Evolutionary conservation across 2,888 invertebrate species (phyloP).

Genomic region (Synergus laeviventris): DNA sequence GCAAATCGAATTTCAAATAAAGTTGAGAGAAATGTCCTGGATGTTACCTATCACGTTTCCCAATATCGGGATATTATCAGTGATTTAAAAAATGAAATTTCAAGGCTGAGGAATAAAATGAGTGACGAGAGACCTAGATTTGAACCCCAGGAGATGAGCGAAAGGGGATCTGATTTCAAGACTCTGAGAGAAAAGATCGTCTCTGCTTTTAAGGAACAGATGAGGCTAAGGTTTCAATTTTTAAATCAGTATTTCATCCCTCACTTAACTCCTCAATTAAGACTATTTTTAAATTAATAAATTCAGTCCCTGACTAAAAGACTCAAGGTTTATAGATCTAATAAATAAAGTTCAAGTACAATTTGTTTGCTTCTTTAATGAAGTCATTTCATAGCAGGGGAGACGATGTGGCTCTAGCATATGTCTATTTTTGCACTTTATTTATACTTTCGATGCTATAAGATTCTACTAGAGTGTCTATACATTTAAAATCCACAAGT

Average conservation of each 20-base stretch:
- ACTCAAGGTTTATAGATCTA: conserved; percentile 25
- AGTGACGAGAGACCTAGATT: conserved; percentile 81
- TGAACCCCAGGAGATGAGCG: conserved; percentile 56
- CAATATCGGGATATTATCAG: conserved; percentile 90
- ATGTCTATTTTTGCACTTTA: conserved; percentile 17
- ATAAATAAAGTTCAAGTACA: conserved; percentile 28
- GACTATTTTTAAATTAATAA: conserved; percentile 19
- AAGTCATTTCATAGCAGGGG: neutral
- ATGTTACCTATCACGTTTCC: conserved; percentile 86
- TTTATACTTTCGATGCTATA: neutral
- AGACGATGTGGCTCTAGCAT: neutral
- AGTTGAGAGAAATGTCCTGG: conserved; percentile 79
- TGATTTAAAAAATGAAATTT: conserved; percentile 90
- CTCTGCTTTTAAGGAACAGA: conserved; percentile 93
- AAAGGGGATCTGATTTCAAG: conserved; percentile 77
- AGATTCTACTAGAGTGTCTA: neutral
- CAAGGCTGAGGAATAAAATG: conserved; percentile 88
- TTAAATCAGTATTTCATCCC: neutral
- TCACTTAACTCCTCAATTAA: neutral
- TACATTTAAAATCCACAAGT: neutral
- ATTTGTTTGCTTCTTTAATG: conserved; percentile 13
- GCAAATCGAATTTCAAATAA: conserved; percentile 95
- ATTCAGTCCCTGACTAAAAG: conserved; percentile 27
- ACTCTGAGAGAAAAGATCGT: conserved; percentile 90
- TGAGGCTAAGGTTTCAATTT: conserved; percentile 83